Evolutionary conservation across 1,140 invertebrate species (phyloP).

Genomic region (Tetragnatha versicolor): DNA sequence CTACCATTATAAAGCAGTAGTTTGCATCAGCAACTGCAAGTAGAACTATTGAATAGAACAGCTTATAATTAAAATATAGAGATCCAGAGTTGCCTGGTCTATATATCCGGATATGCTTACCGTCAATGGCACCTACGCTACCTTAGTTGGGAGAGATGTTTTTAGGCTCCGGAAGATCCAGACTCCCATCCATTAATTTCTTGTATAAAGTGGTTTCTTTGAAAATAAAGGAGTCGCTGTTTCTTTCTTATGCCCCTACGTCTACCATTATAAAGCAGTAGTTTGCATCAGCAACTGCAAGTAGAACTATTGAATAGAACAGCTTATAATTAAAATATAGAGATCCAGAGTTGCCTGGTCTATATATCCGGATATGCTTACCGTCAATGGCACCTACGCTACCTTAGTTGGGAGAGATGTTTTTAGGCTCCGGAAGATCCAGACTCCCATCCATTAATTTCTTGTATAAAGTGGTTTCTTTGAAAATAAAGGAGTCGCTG

Average conservation of each 20-base stretch:
- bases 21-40: constrained; percentile 51
- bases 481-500: constrained; percentile 58
- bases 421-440: not conserved
- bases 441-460: not conserved
- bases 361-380: too few species aligned
- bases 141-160: not conserved
- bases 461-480: not conserved
- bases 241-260: constrained; percentile 64
- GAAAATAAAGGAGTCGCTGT: constrained; percentile 59
- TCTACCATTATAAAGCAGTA: constrained; percentile 65
- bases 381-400: too few species aligned
- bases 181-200: not conserved
- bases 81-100: too few species aligned
- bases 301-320: not conserved
- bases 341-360: too few species aligned
- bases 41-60: not conserved
- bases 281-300: constrained; percentile 52
- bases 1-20: constrained; percentile 64
- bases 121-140: too few species aligned
- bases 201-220: not conserved
- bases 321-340: not conserved
- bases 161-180: not conserved
- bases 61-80: not conserved
- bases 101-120: too few species aligned
- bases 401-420: not conserved